Evolutionary conservation across 1,140 invertebrate genomes (phyloP), one percentile per base, ranked within the genome.

Genomic region (Neoseiulus cucumeris): DNA sequence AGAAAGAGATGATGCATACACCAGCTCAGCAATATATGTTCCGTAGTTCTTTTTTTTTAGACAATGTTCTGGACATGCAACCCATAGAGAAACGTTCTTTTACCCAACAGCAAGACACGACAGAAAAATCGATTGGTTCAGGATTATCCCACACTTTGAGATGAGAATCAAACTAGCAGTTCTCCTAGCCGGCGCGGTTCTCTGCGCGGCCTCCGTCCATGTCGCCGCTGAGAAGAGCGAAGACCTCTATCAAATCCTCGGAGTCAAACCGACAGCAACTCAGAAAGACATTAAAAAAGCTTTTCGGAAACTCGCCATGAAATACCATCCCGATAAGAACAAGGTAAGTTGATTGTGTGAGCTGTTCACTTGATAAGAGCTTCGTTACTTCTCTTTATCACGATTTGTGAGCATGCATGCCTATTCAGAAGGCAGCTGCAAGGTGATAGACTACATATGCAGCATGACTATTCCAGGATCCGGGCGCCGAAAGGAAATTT

Each of bases 221-320:
- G 45, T 25, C 7, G 45, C 28, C 14, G 45, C 28, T 14, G 20
- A 18, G 18, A 25, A 4, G 28, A 47, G 59, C 33, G 69, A 70
- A 39, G 73, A 78, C 68, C 77, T 76, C 66, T 78, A 78, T 68
- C 68, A 78, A 64, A 68, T 75, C 9, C 68, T 79, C 17, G 77
- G 77, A 41, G 65, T 79, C 5, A 68, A 72, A 33, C 70, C 68
- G 65, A 71, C 67, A 64, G 78, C 77, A 28, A 71, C 68, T 18
- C 75, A 77, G 18, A 59, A 71, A 47, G 74, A 79, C 42, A 78
- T 79, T 42, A 79, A 79, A 66, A 79, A 80, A 69, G 80, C 80
- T 12, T 83, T 83, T 70, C 75, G 80, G 67, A 75, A 80, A 72
- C 74, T 82, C 67, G 77, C 77, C 5, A 65, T 78, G 7, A 73